Percentiles rank a stretch among this genome's conserved stretches.
Evolutionary conservation across 2,888 invertebrate species (phyloP).

Genomic region (Platerodrilus igneus): DNA sequence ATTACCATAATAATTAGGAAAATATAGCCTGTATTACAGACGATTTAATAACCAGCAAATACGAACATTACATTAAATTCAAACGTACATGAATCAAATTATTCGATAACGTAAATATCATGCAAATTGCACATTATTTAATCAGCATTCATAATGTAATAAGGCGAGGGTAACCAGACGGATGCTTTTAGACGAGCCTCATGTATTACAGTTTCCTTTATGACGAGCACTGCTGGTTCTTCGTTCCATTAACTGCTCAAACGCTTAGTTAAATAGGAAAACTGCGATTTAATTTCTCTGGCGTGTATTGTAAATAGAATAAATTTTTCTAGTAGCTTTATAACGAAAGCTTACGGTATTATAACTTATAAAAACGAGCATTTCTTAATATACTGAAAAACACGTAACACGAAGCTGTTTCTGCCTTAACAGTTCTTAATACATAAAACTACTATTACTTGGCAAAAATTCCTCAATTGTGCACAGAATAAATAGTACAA

Average conservation of each 20-base stretch:
- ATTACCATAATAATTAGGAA: slow-evolving; percentile 8
- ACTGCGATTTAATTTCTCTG: slow-evolving; percentile 38
- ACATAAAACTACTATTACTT: too few relatives aligned
- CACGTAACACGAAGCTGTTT: too few relatives aligned
- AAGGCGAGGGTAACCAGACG: slow-evolving; percentile 10
- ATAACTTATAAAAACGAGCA: too few relatives aligned
- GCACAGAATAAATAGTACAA: too few relatives aligned
- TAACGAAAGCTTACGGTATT: too few relatives aligned
- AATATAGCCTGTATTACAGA: background rate
- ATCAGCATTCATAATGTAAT: slow-evolving; percentile 22
- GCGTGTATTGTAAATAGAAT: too few relatives aligned
- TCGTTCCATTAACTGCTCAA: slow-evolving; percentile 11
- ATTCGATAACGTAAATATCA: slow-evolving; percentile 20
- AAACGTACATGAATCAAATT: slow-evolving; percentile 17
- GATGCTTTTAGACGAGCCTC: slow-evolving; percentile 11
- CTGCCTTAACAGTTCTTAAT: too few relatives aligned
- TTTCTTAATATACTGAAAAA: too few relatives aligned
- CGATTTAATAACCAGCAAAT: slow-evolving; percentile 15
- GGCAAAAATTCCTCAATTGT: too few relatives aligned
- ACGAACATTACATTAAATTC: slow-evolving; percentile 10
- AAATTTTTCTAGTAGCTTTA: too few relatives aligned
- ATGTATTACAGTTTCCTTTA: slow-evolving; percentile 14
- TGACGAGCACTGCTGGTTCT: slow-evolving; percentile 17
- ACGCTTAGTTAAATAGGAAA: slow-evolving; percentile 30
- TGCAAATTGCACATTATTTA: slow-evolving; percentile 23